Conservation (phyloP, 2,888 invertebrate species). For the Aphrophora alni region DNA sequence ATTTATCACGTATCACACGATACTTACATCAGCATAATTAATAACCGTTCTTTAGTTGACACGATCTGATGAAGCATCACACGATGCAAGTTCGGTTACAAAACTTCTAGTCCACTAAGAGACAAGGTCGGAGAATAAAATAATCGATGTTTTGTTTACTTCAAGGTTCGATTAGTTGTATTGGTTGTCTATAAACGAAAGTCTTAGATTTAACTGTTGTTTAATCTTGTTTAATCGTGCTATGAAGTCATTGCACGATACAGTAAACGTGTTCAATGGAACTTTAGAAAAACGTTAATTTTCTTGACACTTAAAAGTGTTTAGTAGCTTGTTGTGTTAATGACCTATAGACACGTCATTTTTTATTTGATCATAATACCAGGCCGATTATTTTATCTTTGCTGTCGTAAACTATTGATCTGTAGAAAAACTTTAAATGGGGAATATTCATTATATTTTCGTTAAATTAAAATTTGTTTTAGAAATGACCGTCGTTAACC, state of each 20-base stretch:
- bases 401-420: too few species aligned
- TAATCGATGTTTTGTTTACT: too few species aligned
- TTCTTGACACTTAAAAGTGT: background rate
- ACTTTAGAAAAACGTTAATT: background rate
- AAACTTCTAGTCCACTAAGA: background rate
- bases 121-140: background rate
- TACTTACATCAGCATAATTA: background rate
- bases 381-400: too few species aligned
- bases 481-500: too few species aligned
- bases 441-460: too few species aligned
- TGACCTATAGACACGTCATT: background rate
- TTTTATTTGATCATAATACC: background rate
- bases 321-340: background rate
- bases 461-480: too few species aligned
- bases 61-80: background rate
- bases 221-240: background rate
- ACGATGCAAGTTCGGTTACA: background rate
- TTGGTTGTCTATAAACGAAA: too few species aligned
- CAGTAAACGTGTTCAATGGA: background rate
- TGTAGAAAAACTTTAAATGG: too few species aligned
- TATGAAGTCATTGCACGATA: background rate
- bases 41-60: background rate
- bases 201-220: too few species aligned
- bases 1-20: background rate
- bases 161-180: background rate